Conservation (phyloP, 2,888 invertebrate genomes). For the Drosophila recens region DNA sequence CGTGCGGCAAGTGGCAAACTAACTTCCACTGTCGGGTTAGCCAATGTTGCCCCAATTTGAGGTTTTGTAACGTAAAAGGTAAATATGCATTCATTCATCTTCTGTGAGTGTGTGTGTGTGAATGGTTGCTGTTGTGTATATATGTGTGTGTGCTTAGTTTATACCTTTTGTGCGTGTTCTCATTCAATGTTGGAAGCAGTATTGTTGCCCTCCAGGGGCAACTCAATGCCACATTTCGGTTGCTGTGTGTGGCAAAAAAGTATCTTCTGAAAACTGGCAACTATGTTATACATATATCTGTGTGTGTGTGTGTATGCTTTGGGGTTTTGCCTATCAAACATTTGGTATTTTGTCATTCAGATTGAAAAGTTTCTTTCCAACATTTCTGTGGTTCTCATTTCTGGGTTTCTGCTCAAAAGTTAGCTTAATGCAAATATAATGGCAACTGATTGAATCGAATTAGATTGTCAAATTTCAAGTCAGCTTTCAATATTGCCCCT, state of each 20-base stretch:
- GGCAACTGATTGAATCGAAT: constrained; percentile 41
- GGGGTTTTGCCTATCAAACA: constrained; percentile 26
- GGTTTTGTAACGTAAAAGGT: constrained; percentile 67
- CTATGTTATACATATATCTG: constrained; percentile 24
- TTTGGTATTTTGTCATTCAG: constrained; percentile 40
- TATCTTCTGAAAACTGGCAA: constrained; percentile 38
- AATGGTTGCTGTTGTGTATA: not conserved
- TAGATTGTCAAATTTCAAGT: constrained; percentile 7
- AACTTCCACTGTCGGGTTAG: constrained; percentile 46
- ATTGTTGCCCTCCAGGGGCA: constrained; percentile 30
- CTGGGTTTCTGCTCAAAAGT: constrained; percentile 7
- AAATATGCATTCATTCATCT: constrained; percentile 72
- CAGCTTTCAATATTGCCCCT: not conserved
- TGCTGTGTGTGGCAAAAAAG: constrained; percentile 15
- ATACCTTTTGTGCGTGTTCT: constrained; percentile 72
- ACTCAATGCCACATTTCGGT: constrained; percentile 28
- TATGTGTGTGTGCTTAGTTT: constrained; percentile 47
- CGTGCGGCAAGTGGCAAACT: constrained; percentile 30
- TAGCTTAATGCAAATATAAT: constrained; percentile 57
- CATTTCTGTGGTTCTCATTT: constrained; percentile 32
- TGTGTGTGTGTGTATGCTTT: constrained; percentile 16
- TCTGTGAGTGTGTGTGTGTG: constrained; percentile 10
- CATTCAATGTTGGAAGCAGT: constrained; percentile 26
- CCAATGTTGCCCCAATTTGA: constrained; percentile 73
- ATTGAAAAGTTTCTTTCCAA: constrained; percentile 45